Percentiles rank a stretch among this genome's conserved stretches.
phyloP scores from a whole-genome alignment of 2,888 invertebrate genomes.

The Synanthedon vespiformis region DNA sequence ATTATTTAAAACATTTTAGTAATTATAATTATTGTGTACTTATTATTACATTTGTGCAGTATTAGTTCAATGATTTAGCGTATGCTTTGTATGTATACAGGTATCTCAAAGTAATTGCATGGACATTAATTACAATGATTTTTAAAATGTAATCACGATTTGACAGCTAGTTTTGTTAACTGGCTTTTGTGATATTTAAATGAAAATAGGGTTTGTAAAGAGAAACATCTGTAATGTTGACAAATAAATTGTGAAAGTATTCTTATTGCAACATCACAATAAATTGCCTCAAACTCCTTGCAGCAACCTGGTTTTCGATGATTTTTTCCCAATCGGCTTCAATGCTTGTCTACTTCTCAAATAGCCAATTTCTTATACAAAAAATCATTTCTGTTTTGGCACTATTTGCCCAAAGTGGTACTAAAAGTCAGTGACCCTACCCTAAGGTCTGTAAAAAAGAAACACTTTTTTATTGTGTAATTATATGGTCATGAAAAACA shows the following conservation, averaged over 20 bases:
- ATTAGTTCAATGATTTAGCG: background rate
- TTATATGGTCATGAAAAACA: too few species aligned
- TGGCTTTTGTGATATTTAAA: conserved; percentile 42
- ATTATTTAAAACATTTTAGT: too few species aligned
- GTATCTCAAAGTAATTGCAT: too few species aligned
- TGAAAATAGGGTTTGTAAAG: conserved; percentile 20
- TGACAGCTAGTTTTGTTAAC: conserved; percentile 19
- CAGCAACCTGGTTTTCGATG: conserved; percentile 3
- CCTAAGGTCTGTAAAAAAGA: too few species aligned
- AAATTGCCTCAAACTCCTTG: conserved; percentile 46
- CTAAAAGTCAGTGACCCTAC: too few species aligned
- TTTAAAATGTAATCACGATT: background rate
- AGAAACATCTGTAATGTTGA: conserved; percentile 33
- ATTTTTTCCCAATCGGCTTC: background rate
- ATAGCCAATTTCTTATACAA: too few species aligned
- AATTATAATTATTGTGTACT: too few species aligned
- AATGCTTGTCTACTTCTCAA: background rate
- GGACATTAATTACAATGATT: too few species aligned
- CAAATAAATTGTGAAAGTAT: conserved; percentile 32
- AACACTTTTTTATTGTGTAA: too few species aligned
- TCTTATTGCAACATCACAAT: conserved; percentile 44
- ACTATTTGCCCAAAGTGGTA: too few species aligned
- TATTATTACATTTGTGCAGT: background rate
- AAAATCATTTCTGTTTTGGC: too few species aligned
- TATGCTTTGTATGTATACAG: too few species aligned